A percentile compares a stretch with the other conserved stretches of the same genome.
These are phyloP conservation scores for Noctua comes DNA, from an alignment of 2,888 invertebrate species.

Conservation along the genomic window DNA sequence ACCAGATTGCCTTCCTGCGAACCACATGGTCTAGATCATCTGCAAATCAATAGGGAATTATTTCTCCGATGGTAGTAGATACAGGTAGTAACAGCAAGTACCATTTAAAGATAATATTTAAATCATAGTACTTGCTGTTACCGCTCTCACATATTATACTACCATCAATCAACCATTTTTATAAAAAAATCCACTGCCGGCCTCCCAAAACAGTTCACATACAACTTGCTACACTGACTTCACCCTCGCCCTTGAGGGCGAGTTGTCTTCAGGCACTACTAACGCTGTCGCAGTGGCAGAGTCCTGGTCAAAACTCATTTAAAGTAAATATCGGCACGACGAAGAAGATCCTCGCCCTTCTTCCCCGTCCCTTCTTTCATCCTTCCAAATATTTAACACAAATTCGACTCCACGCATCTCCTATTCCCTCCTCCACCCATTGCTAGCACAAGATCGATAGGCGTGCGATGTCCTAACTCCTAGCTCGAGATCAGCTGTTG, in stretches of 20 bases:
- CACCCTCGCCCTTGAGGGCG: background rate
- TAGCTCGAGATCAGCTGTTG: conserved; percentile 37
- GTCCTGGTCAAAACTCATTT: background rate
- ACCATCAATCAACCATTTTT: background rate
- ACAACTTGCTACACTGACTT: background rate
- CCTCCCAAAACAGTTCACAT: background rate
- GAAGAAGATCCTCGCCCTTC: background rate
- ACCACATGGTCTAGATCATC: background rate
- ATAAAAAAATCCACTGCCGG: background rate
- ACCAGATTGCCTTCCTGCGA: background rate
- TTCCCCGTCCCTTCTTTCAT: too few species aligned
- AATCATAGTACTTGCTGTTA: background rate
- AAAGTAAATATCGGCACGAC: background rate
- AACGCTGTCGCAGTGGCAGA: background rate
- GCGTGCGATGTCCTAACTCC: conserved; percentile 43
- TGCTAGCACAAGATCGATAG: conserved; percentile 42
- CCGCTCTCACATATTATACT: background rate
- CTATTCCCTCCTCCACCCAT: conserved; percentile 11
- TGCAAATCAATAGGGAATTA: too few species aligned
- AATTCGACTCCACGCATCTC: conserved; percentile 29
- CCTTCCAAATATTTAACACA: background rate
- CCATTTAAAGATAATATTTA: background rate
- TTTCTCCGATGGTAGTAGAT: background rate
- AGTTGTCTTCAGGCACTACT: background rate
- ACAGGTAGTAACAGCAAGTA: too few species aligned